These are phyloP conservation scores for Tachysurus fulvidraco DNA, from an alignment of 2,113 vertebrate species.

Conservation along the genomic window DNA sequence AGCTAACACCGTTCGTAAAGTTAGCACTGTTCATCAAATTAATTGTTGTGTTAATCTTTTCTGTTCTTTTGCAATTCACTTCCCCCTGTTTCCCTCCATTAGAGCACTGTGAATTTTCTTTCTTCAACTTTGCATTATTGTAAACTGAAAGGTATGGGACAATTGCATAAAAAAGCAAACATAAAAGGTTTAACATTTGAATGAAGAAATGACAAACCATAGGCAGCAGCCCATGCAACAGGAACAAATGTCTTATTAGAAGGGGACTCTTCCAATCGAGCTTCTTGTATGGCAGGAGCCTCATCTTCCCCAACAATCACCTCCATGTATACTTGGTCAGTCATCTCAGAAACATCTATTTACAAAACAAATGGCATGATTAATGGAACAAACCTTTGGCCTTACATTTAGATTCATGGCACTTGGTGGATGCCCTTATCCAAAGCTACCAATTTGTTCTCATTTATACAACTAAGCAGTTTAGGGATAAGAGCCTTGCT, in stretches of 20 bases:
- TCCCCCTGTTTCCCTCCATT: background rate
- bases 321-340: conserved; percentile 89
- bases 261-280: conserved; percentile 75
- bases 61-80: background rate
- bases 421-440: no score
- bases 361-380: conserved; percentile 5
- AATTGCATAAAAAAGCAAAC: background rate
- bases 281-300: conserved; percentile 73
- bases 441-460: no score
- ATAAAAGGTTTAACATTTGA: background rate
- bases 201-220: conserved; percentile 70
- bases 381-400: background rate
- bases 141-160: background rate
- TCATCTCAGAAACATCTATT: conserved; percentile 84
- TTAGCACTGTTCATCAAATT: no score
- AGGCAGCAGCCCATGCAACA: conserved; percentile 84
- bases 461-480: no score
- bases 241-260: conserved; percentile 84
- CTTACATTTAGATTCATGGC: background rate
- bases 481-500: no score
- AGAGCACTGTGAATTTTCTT: background rate
- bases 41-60: no score
- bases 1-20: no score
- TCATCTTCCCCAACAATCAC: conserved; percentile 85
- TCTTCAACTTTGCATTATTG: background rate